These are phyloP conservation scores for Sitta carolinensis DNA, from an alignment of 2,797 vertebrate genomes.

Conservation along the genomic window DNA sequence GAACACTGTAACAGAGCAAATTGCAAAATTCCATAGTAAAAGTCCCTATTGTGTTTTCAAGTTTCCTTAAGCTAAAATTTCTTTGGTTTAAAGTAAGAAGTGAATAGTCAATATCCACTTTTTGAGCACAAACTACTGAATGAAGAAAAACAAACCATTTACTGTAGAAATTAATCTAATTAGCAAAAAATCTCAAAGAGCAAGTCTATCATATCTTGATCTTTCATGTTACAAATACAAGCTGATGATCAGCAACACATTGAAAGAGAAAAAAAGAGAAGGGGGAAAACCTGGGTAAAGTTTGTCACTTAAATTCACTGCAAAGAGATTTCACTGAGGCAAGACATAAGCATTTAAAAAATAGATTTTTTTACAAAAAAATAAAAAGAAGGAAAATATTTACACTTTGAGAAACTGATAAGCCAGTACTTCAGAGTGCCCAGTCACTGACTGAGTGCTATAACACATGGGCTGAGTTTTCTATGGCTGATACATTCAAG, in stretches of 20 bases:
- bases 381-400: not conserved
- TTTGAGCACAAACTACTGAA: not conserved
- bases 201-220: not conserved
- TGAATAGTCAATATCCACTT: not conserved
- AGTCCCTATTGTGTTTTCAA: not conserved
- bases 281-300: not conserved
- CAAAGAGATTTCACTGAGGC: not conserved
- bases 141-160: not conserved
- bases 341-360: not conserved
- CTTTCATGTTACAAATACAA: not conserved
- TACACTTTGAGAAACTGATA: not conserved
- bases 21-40: not conserved
- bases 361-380: not conserved
- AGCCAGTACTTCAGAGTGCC: not conserved
- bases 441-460: not conserved
- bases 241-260: not conserved
- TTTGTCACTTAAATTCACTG: not conserved
- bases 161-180: not conserved
- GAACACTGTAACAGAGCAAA: not conserved
- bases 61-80: not conserved
- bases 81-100: not conserved
- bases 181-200: not conserved
- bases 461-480: not conserved
- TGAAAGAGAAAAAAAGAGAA: not conserved
- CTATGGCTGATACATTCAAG: not conserved